Percentiles rank a stretch among this genome's conserved stretches.
Evolutionary conservation across 2,797 vertebrate species (phyloP).

Genomic region (Hippoglossus hippoglossus): DNA sequence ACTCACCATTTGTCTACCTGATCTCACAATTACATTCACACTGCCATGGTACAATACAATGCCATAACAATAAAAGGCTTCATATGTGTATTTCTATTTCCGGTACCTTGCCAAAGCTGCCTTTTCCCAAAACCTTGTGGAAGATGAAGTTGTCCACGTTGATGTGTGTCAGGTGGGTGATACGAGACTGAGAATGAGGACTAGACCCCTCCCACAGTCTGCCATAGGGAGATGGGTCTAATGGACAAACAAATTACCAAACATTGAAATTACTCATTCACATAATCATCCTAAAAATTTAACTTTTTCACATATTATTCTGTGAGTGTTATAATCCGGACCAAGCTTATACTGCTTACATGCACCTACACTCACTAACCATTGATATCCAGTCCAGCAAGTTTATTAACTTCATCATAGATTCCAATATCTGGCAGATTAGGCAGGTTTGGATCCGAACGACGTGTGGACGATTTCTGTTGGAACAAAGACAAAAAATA

Average conservation of each 20-base stretch:
- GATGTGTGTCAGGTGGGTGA: constrained; percentile 85
- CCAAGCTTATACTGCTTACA: neutral
- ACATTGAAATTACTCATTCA: constrained; percentile 1
- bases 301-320: neutral
- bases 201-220: constrained; percentile 90
- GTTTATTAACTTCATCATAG: constrained; percentile 92
- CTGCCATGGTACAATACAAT: neutral
- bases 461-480: constrained; percentile 88
- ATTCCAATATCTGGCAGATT: constrained; percentile 84
- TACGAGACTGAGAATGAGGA: constrained; percentile 73
- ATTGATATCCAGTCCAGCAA: constrained; percentile 72
- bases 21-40: constrained; percentile 9
- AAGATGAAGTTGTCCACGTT: constrained; percentile 91
- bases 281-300: neutral
- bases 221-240: constrained; percentile 86
- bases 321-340: neutral
- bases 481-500: constrained; percentile 18
- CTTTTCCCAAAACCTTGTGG: constrained; percentile 97
- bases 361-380: constrained; percentile 65
- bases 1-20: neutral
- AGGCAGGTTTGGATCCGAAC: constrained; percentile 83
- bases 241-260: constrained; percentile 35
- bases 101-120: constrained; percentile 97
- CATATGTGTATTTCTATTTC: too few species aligned
- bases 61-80: too few species aligned